Base-by-base conservation (phyloP, 1,140 invertebrate genomes). In the Drosophila orosa region DNA sequence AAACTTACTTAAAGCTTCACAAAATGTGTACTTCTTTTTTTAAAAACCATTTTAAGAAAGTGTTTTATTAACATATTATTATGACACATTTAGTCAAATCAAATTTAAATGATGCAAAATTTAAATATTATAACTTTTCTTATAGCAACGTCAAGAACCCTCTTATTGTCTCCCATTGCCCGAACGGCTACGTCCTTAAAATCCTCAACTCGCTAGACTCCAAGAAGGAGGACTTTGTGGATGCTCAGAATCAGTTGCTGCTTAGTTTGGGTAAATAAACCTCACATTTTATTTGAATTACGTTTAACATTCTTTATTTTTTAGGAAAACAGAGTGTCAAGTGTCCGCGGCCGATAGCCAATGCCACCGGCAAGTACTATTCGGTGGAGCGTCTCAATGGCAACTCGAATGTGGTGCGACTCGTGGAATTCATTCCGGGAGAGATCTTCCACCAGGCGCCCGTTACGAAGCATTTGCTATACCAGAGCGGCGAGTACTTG, bases 151-250 rank as follows among this genome's bases (percentile, higher is more conserved):
- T 94, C 52, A 93, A 94, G 74, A 95, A 95, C 92, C 93, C 94
- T 0, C 74, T 95, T 7, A 93, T 95, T 29, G 91, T 92, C 0
- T 85, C 91, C 1, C 92, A 94, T 44, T 93, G 92, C 24, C 91
- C 92, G 0, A 78, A 95, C 75, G 96, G 96, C 0, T 98, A 97
- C 80, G 95, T 97, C 10, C 92, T 98, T 29, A 98, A 98, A 92
- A 94, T 98, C 39, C 92, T 96, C 22, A 98, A 98, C 92, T 94
- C 95, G 0, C 92, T 96, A 82, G 96, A 97, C 87, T 96, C 97
- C 0, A 93, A 95, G 78, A 95, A 96, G 33, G 85, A 92, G 1
- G 78, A 91, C 2, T 92, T 95, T 22, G 93, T 97, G 15, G 95
- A 96, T 50, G 96, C 94, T 0, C 96, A 97, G 91, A 96, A 94